A percentile compares a stretch with the other conserved stretches of the same genome.
These are phyloP conservation scores for Channa maculata DNA, from an alignment of 2,113 vertebrate species.

Conservation along the genomic window DNA sequence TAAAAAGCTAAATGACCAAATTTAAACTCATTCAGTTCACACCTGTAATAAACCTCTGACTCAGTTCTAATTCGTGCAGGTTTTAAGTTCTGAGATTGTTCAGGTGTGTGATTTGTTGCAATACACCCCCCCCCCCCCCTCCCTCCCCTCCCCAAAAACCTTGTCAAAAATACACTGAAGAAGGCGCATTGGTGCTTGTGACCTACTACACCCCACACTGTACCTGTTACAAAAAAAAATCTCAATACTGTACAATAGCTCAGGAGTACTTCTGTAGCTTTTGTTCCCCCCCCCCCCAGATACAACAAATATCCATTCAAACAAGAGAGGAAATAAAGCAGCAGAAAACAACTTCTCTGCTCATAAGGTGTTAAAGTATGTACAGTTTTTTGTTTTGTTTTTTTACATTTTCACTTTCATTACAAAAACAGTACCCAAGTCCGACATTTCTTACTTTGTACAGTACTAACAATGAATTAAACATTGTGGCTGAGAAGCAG, in stretches of 20 bases:
- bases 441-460: slow-evolving; percentile 79
- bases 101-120: slow-evolving; percentile 60
- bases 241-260: slow-evolving; percentile 80
- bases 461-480: slow-evolving; percentile 80
- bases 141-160: slow-evolving; percentile 55
- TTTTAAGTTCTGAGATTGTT: slow-evolving; percentile 58
- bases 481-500: slow-evolving; percentile 65
- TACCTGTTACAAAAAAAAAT: slow-evolving; percentile 72
- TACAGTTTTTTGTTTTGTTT: slow-evolving; percentile 64
- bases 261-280: slow-evolving; percentile 66
- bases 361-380: slow-evolving; percentile 69
- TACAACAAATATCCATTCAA: slow-evolving; percentile 75
- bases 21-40: slow-evolving; percentile 62
- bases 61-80: slow-evolving; percentile 37
- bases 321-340: slow-evolving; percentile 53
- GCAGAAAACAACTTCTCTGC: slow-evolving; percentile 68
- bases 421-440: slow-evolving; percentile 78
- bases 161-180: slow-evolving; percentile 76
- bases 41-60: slow-evolving; percentile 27
- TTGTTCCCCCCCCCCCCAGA: slow-evolving; percentile 42
- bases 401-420: slow-evolving; percentile 75
- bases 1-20: slow-evolving; percentile 80
- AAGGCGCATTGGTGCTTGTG: slow-evolving; percentile 83
- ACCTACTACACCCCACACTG: slow-evolving; percentile 75
- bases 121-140: slow-evolving; percentile 36